These are phyloP conservation scores for Scylla paramamosain DNA, from an alignment of 1,140 invertebrate genomes.

Conservation along the genomic window DNA sequence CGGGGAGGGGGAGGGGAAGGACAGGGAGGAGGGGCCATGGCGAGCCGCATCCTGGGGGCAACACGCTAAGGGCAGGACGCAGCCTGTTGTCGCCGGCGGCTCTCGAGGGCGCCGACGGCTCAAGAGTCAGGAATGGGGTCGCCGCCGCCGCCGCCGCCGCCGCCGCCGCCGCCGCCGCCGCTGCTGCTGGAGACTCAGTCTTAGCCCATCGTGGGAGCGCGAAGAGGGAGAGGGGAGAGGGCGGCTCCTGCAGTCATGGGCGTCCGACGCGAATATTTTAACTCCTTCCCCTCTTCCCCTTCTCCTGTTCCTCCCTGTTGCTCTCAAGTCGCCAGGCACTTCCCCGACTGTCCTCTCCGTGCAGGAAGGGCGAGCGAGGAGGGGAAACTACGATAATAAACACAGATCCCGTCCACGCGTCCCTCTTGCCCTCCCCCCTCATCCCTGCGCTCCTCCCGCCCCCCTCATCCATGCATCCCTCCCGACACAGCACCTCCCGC, in stretches of 20 bases:
- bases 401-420: not conserved
- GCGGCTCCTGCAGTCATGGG: not conserved
- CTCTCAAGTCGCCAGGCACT: not conserved
- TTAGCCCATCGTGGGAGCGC: not conserved
- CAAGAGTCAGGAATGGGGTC: not conserved
- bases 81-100: too few relatives aligned
- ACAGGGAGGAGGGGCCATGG: not conserved
- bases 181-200: not conserved
- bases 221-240: not conserved
- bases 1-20: not conserved
- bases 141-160: not conserved
- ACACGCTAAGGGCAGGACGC: not conserved
- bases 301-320: not conserved
- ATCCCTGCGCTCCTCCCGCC: not conserved
- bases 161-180: not conserved
- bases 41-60: not conserved
- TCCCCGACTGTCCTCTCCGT: not conserved
- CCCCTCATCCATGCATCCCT: not conserved
- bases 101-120: not conserved
- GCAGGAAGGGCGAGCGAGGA: not conserved
- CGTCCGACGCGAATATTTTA: not conserved
- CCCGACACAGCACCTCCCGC: not conserved
- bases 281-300: not conserved
- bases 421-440: not conserved
- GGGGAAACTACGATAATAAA: constrained; percentile 2